Conservation (phyloP, 2,888 invertebrate genomes). For the Liposcelis brunnea region DNA sequence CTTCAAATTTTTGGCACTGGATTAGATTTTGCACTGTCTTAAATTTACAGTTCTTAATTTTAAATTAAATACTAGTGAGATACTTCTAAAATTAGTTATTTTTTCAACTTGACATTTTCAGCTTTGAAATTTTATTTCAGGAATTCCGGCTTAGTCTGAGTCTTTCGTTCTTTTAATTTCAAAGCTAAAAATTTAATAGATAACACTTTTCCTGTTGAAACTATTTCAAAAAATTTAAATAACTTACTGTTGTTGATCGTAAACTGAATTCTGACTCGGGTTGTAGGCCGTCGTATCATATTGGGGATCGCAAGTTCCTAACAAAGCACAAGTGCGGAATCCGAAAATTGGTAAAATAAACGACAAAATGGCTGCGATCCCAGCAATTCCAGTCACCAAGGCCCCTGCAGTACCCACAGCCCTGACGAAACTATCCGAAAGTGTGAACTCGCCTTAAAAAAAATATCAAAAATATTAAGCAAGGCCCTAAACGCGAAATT, state of each 20-base stretch:
- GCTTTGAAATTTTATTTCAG: no score
- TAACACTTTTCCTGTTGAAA: no score
- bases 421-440: conserved; percentile 1
- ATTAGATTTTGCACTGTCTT: no score
- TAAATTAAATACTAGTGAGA: no score
- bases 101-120: no score
- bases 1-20: no score
- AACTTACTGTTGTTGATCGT: background rate
- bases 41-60: no score
- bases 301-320: background rate
- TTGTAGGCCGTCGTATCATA: background rate
- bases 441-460: background rate
- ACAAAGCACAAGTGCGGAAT: background rate
- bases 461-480: background rate
- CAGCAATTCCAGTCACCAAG: conserved; percentile 3
- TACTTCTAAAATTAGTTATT: no score
- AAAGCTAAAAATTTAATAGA: no score
- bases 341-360: conserved; percentile 1
- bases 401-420: conserved; percentile 3
- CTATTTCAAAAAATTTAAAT: background rate
- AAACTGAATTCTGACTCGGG: background rate
- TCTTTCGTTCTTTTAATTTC: no score
- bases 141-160: no score
- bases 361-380: conserved; percentile 2
- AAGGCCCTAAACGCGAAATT: background rate